A percentile compares a stretch with the other conserved stretches of the same genome.
These are phyloP conservation scores for Gallinago jamesoni DNA, from an alignment of 2,113 vertebrate genomes.

Conservation along the genomic window DNA sequence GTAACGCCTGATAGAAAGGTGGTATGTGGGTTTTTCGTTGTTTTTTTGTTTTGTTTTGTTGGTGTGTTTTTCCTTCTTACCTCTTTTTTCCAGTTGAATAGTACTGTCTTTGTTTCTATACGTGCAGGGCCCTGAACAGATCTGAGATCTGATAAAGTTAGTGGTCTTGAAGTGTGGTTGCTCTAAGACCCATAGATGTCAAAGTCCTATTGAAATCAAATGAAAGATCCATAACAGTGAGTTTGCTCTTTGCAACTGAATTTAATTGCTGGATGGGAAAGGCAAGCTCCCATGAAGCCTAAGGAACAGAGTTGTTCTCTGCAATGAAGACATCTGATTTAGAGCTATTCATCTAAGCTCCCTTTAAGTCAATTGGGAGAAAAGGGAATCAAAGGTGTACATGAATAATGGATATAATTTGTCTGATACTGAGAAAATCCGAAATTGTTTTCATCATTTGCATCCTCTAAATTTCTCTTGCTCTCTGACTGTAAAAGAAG, in stretches of 20 bases:
- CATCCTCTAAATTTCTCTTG: not conserved
- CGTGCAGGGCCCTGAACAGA: not conserved
- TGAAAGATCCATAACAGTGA: not conserved
- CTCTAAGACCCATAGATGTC: not conserved
- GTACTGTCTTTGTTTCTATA: not conserved
- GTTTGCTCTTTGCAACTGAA: not conserved
- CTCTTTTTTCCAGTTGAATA: not conserved
- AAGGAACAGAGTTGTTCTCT: not conserved
- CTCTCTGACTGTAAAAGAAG: not conserved
- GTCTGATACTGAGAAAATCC: not conserved
- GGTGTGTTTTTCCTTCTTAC: not conserved
- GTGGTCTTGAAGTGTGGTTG: not conserved
- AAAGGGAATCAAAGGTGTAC: not conserved
- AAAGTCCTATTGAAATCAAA: not conserved
- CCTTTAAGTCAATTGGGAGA: not conserved
- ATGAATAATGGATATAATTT: not conserved
- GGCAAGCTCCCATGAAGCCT: not conserved
- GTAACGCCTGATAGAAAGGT: not conserved
- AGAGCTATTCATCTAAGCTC: not conserved
- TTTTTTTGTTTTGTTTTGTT: too few species aligned
- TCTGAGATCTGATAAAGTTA: not conserved
- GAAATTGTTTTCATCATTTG: not conserved
- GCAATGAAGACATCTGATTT: not conserved
- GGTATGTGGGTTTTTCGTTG: too few species aligned
- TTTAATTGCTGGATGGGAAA: conserved; percentile 12